Base-by-base conservation (phyloP, 2,113 vertebrate species). In the Cynocephalus volans region DNA sequence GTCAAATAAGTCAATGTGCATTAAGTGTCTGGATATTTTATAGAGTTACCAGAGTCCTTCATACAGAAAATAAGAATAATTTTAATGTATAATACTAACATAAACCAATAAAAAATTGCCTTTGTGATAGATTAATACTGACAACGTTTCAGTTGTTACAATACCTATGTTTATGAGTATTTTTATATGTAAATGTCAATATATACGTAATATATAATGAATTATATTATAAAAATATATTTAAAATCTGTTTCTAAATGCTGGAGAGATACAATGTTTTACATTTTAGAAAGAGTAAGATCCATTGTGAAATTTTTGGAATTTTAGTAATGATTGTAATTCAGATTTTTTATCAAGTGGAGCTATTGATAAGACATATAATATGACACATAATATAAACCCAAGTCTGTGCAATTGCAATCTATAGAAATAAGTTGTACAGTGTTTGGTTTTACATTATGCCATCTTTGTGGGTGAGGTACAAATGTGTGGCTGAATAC, bases 341-440 rank as follows among this genome's bases (percentile, higher is more conserved):
- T 92, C 50, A 84, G 4, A n/a, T 70, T 58, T 58, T 96, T 93
- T 69, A 88, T 84, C n/a, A 93, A 95, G 75, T 58, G 50, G 19
- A 85, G 21, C n/a, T 50, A 79, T 69, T 69, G 45, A 6, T 88
- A 83, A 90, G 24, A 8, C 17, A 18, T 83, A 45, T 56, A 82
- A 24, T 50, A 64, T n/a, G 45, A 60, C 8, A 77, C 5, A 24
- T 41, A 21, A 15, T 82, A 58, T 33, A 92, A 80, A 48, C 28
- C 24, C 33, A 82, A 45, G 28, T 83, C 56, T 83, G 9, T 33
- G 31, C 10, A 64, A 56, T 24, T 54, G 0, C 8, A 62, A 1
- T 75, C 11, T 76, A 18, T 54, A 14, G 23, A 72, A 86, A 83
- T 5, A 1, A 48, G 9, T 33, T 85, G 15, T 48, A 6, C 2